Evolutionary conservation across 1,140 invertebrate species (phyloP).

Genomic region (Drosophila paulistorum): DNA sequence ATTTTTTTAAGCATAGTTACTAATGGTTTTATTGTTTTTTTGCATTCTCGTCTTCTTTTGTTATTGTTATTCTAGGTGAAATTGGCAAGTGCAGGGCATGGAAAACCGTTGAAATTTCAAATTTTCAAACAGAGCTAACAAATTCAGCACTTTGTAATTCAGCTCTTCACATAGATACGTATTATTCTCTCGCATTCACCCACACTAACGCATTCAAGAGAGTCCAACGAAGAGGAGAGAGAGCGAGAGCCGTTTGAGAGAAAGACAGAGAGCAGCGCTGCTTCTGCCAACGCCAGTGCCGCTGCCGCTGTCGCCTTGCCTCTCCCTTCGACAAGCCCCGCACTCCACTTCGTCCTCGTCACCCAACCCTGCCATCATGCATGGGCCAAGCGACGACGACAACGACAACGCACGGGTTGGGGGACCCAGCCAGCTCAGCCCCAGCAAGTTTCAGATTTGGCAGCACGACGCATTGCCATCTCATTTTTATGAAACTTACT

Average conservation of each 20-base stretch:
- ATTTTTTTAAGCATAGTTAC: constrained; percentile 1
- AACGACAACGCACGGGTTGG: constrained; percentile 53
- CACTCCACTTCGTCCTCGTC: background rate
- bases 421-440: constrained; percentile 46
- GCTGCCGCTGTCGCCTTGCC: constrained; percentile 1
- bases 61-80: constrained; percentile 34
- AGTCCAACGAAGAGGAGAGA: background rate
- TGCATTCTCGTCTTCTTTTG: background rate
- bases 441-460: constrained; percentile 61
- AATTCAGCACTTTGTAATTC: constrained; percentile 48
- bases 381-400: constrained; percentile 38
- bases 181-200: background rate
- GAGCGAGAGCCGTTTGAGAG: constrained; percentile 6
- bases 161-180: constrained; percentile 48
- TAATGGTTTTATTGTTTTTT: constrained; percentile 8
- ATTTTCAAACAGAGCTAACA: constrained; percentile 9
- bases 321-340: constrained; percentile 11
- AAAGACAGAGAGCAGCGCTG: background rate
- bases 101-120: constrained; percentile 60
- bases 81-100: constrained; percentile 33
- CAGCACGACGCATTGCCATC: constrained; percentile 23
- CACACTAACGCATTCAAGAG: constrained; percentile 35
- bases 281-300: no score
- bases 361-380: background rate
- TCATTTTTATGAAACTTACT: constrained; percentile 61